Evolutionary conservation across 2,113 vertebrate genomes (phyloP), one percentile per base, ranked within the genome.

Genomic region (Apodemus sylvaticus): DNA sequence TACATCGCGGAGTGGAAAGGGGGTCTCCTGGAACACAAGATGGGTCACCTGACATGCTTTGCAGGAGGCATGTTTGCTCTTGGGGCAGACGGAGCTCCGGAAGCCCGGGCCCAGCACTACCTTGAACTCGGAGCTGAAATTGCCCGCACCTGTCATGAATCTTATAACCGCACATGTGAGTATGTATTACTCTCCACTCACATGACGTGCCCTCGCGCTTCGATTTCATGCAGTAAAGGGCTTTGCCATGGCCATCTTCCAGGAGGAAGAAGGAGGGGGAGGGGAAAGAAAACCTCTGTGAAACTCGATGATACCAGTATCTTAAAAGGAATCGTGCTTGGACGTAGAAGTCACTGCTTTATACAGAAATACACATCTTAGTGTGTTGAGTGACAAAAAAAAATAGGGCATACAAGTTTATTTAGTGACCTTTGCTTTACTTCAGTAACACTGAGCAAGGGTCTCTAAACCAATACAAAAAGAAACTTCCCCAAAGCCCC

Each of bases 1-100:
- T 99, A 99, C 98, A 99, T 99, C 0, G 99, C 99, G 0, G 99
- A 99, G 98, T 99, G 99, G 99, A 99, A 99, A 97, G 99, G 99
- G 0, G 99, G 99, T 1, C 99, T 99, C 19, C 98, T 99, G 31
- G 99, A 99, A 58, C 99, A 99, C 91, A 99, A 99, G 98, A 99
- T 99, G 99, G 99, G 99, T 12, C 99, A 99, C 96, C 98, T 99
- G 96, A 99, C 99, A 7, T 99, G 99, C 96, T 99, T 99, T 62
- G 99, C 99, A 0, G 99, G 99, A 6, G 99, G 99, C 92, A 99
- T 99, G 99, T 99, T 99, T 94, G 99, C 99, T 0, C 99, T 99
- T 0, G 99, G 99, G 24, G 99, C 99, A 0, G 99, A 99, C 0
- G 99, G 99, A 3, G 99, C 99, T 1, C 99, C 99, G 0, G n/a